Evolutionary conservation across 2,888 invertebrate genomes (phyloP), one percentile per base, ranked within the genome.

Genomic region (Andrena camellia): DNA sequence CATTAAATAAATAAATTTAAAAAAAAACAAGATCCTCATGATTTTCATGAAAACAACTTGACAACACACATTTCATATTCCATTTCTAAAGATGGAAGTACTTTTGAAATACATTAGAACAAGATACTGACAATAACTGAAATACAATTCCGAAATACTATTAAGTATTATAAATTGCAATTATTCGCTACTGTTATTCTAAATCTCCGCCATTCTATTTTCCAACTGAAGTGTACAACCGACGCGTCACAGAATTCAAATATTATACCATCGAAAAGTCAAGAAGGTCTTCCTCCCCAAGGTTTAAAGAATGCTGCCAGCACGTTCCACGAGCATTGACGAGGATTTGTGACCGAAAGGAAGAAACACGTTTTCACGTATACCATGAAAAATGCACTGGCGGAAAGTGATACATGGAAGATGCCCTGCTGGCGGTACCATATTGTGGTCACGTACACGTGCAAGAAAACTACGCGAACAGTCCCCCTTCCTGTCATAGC

Each of bases 321-420:
- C 31, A 20, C n/a, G 50, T 29, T 33, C 31, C 52, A 29, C 50
- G 33, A 52, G 20, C 26, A 69, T 70, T 64, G 74, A 50, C 54
- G 20, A 75, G 54, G 73, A 78, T 81, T 84, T 70, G 71, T 64
- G 72, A 50, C 4, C 8, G 57, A 83, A 73, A 66, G 64, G 42
- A 72, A 67, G 76, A 80, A 83, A 70, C 66, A 59, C 33, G 52
- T 63, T 78, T 64, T 48, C 73, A 35, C 59, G 62, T 35, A 42
- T 54, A 52, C 50, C 67, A 35, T 83, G 80, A 85, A 83, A 87
- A 83, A 87, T 87, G 79, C 75, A 75, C 77, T 85, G 60, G 50
- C 57, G 60, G 74, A 79, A 72, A 70, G 74, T 85, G 83, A 87
- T 87, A 81, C 75, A 85, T 75, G 80, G 66, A 50, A 57, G 60